Base-by-base conservation (phyloP, 2,113 vertebrate species). In the Pogona vitticeps region DNA sequence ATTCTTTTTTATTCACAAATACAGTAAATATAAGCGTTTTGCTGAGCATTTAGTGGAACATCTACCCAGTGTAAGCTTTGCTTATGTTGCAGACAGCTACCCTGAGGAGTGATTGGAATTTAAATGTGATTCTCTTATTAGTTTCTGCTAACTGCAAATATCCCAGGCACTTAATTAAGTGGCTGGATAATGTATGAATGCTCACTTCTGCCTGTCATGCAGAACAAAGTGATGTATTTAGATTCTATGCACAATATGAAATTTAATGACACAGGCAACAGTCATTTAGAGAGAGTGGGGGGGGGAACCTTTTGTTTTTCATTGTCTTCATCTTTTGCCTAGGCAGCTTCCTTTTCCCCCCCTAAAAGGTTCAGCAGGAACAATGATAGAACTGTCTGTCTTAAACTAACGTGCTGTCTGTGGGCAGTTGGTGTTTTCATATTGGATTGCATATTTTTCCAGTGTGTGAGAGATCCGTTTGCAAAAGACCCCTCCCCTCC, bases 91-190 rank as follows among this genome's bases (percentile, higher is more conserved):
- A 97, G 95, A 95, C 95, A 96, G 95, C 96, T 95, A 97, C 96
- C 95, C 97, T 91, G 95, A 97, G 96, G 96, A 97, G 96, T 97
- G 97, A 97, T 97, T 96, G 95, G 97, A 97, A 97, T 97, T 96
- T 96, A 96, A 97, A 97, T 97, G 96, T 90, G 96, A 95, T 96
- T 97, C 96, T 93, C 95, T 97, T 97, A 97, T 97, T 97, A 97
- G 96, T 97, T 97, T 96, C 96, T 96, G 95, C 95, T 97, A 97
- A 97, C 96, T 96, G 96, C 96, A 97, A 97, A 97, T 97, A 97
- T 97, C 95, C 95, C 92, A 95, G 95, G 94, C 96, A 97, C 95
- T 97, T 97, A 97, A 97, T 97, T 97, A 97, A 97, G 96, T 96
- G 96, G 94, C 96, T 96, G 95, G 97, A 96, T 97, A 97, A 97